Conservation (phyloP, 2,113 vertebrate species). For the Xiphorhynchus elegans region DNA sequence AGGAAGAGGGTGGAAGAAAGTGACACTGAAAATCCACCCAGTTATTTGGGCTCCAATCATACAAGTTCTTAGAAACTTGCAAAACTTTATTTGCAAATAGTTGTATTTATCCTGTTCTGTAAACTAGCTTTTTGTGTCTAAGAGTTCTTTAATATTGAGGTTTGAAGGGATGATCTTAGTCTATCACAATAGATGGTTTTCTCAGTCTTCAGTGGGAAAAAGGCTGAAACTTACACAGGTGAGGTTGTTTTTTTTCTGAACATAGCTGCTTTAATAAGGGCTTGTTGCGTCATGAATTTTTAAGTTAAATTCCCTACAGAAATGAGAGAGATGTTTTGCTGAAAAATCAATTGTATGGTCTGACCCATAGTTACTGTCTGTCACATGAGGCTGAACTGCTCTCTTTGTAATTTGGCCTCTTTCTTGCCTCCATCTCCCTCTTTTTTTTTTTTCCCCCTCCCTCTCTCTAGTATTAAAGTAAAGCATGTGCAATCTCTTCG, state of each 20-base stretch:
- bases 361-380: neutral
- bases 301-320: neutral
- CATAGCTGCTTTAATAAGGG: neutral
- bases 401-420: neutral
- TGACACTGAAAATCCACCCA: neutral
- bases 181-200: neutral
- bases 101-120: neutral
- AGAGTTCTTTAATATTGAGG: neutral
- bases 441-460: neutral
- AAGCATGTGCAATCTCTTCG: neutral
- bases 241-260: neutral
- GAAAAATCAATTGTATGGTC: neutral
- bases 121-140: neutral
- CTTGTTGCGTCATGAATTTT: constrained; percentile 3
- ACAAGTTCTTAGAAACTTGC: neutral
- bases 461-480: neutral
- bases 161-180: neutral
- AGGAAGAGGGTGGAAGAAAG: neutral
- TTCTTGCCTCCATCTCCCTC: neutral
- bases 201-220: neutral
- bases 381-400: neutral
- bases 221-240: neutral
- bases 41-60: rapidly evolving
- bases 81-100: neutral
- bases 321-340: neutral